Evolutionary conservation across 2,888 invertebrate genomes (phyloP), one percentile per base, ranked within the genome.

Genomic region (Adelognathus sp.): DNA sequence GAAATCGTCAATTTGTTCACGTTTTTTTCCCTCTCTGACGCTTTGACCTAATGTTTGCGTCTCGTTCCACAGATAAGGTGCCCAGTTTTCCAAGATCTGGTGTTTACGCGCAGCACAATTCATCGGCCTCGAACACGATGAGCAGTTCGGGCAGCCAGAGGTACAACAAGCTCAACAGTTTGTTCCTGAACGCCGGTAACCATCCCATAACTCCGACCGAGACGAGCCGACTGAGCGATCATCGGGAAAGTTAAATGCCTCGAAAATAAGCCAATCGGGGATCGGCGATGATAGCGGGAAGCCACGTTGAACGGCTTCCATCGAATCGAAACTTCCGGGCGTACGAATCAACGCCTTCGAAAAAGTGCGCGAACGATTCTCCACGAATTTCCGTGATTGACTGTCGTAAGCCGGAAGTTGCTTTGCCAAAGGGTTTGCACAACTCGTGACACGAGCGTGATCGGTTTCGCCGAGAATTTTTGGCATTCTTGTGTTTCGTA

Each of bases 131-230:
- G 54, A 91, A 91, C 73, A 91, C 91, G 29, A 89, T 91, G 87
- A 89, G 89, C 79, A 91, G 90, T 80, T 89, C 91, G 11, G 88
- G 89, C 58, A 91, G 90, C 76, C 91, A 91, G 80, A 86, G 90
- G 83, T 91, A 91, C 84, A 91, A 90, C 80, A 91, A 91, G 75
- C 84, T 90, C 73, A 91, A 89, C 83, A 90, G 88, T 66, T 84
- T 90, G 56, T 89, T 91, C 72, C 82, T 87, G 73, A 84, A 84
- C 27, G 31, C 79, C 7, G 85, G 84, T 24, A 87, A 85, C 76
- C 90, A 88, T 79, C 84, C 86, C 39, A 88, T 83, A 36, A 83
- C 81, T 29, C 74, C 87, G 18, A 81, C 88, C 50, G 90, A 91
- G 69, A 85, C 88, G 39, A 88, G 84, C 81, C 88, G 88, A 52